Conservation (phyloP, 1,140 invertebrate genomes). For the Brachionus plicatilis region DNA sequence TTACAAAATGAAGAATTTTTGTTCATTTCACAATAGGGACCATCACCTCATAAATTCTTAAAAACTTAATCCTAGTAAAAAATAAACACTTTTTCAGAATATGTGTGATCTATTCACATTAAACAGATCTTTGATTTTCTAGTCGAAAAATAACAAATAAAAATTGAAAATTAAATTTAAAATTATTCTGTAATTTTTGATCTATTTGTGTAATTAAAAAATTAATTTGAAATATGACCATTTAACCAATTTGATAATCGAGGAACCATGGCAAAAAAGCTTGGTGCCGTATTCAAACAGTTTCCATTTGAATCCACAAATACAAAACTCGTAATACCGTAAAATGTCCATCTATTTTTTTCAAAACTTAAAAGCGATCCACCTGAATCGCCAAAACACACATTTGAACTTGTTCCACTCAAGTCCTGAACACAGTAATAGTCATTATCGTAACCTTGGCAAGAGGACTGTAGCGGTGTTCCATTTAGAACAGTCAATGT, state of each 20-base stretch:
- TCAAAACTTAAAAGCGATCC: neutral
- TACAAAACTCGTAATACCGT: neutral
- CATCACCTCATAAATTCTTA: too few species aligned
- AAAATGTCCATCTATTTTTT: neutral
- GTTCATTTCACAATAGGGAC: too few species aligned
- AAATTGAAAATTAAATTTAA: too few species aligned
- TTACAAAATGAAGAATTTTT: too few species aligned
- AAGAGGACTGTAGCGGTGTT: neutral
- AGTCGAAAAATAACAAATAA: too few species aligned
- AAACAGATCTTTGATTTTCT: too few species aligned
- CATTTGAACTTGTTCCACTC: neutral
- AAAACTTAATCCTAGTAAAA: too few species aligned
- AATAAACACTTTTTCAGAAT: too few species aligned
- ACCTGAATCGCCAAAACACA: neutral
- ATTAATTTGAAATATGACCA: neutral
- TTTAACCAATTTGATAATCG: neutral
- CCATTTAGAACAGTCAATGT: neutral
- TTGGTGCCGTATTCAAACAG: neutral
- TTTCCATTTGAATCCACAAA: neutral
- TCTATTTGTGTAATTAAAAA: too few species aligned
- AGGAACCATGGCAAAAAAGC: neutral
- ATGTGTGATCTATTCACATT: too few species aligned
- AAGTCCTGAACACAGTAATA: neutral
- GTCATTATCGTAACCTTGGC: neutral
- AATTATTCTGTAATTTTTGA: too few species aligned